Evolutionary conservation across 2,797 vertebrate species (phyloP).

Genomic region (Bucorvus abyssinicus): DNA sequence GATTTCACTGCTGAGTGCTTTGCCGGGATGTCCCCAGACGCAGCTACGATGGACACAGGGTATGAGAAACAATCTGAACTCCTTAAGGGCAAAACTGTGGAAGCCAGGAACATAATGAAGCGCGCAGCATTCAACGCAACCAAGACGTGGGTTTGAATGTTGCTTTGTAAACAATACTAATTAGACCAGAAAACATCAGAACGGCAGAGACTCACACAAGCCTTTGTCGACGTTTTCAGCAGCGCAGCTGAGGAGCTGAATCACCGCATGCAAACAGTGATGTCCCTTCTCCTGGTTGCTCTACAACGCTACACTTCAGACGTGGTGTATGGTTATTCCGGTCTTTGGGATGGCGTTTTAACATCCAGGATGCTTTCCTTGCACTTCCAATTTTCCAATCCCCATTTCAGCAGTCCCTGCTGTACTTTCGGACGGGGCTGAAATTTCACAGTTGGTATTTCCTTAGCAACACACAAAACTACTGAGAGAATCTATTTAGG

Average conservation of each 20-base stretch:
- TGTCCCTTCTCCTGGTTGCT: not conserved
- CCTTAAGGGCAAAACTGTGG: not conserved
- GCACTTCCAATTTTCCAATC: not conserved
- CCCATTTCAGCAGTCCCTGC: not conserved
- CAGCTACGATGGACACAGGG: not conserved
- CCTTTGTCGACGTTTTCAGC: not conserved
- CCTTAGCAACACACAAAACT: not conserved
- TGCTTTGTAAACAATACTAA: not conserved
- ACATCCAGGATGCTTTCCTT: not conserved
- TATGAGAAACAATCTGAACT: not conserved
- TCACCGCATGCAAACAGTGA: rapidly evolving
- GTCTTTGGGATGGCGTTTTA: not conserved
- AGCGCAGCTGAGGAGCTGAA: not conserved
- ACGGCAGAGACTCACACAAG: not conserved
- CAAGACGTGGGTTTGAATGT: not conserved
- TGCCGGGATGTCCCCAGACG: not conserved
- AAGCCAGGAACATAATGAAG: not conserved
- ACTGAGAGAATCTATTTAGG: not conserved
- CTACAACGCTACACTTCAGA: not conserved
- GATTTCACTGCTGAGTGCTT: not conserved
- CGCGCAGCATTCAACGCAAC: not conserved
- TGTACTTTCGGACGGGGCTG: not conserved
- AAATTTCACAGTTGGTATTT: not conserved
- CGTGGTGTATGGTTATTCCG: rapidly evolving
- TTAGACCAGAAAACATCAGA: not conserved